phyloP scores from a whole-genome alignment of 2,888 invertebrate species.

The Reticulitermes lucifugus region DNA sequence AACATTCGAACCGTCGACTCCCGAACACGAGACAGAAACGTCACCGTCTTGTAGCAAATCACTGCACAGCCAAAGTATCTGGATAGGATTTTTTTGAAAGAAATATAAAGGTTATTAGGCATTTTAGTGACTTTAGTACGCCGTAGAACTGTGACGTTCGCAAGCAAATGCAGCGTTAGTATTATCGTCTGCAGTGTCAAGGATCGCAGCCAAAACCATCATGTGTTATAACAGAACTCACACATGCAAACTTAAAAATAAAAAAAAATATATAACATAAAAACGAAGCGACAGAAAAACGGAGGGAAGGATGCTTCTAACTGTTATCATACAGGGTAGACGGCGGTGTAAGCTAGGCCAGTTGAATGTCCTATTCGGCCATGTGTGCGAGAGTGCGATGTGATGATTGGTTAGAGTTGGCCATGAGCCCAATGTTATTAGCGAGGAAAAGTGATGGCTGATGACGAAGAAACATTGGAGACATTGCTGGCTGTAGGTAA shows the following conservation, averaged over 20 bases:
- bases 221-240: neutral
- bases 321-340: slow-evolving; percentile 7
- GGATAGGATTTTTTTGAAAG: no score
- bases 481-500: slow-evolving; percentile 15
- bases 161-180: neutral
- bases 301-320: neutral
- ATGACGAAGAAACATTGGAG: neutral
- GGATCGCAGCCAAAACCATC: slow-evolving; percentile 4
- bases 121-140: neutral
- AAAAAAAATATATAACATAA: neutral
- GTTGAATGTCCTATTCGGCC: neutral
- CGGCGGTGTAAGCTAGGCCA: neutral
- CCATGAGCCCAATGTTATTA: slow-evolving; percentile 22
- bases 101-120: no score
- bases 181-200: slow-evolving; percentile 20
- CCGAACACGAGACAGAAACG: no score
- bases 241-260: slow-evolving; percentile 13
- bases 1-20: no score
- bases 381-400: slow-evolving; percentile 12
- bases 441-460: neutral
- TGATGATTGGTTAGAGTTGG: slow-evolving; percentile 33
- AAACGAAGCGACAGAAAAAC: slow-evolving; percentile 15
- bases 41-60: no score
- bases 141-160: neutral
- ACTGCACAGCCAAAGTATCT: no score